These are phyloP conservation scores for Myrmecobius fasciatus DNA, from an alignment of 2,113 vertebrate species.

Conservation along the genomic window DNA sequence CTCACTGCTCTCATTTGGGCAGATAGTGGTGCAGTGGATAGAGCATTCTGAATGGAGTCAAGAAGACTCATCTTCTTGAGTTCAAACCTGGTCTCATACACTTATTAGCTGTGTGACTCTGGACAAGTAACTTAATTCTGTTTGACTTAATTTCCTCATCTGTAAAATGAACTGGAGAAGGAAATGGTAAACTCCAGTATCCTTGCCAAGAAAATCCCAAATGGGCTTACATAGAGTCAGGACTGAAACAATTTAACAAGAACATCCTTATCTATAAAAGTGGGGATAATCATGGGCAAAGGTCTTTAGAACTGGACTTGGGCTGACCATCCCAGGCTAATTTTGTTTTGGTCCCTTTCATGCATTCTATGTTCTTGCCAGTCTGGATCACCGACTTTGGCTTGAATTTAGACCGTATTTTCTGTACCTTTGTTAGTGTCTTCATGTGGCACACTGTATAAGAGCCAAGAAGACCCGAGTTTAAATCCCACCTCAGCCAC, in stretches of 20 bases:
- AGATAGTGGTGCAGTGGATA: neutral
- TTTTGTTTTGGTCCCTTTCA: too few species aligned
- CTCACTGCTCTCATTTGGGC: neutral
- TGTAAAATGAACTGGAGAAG: neutral
- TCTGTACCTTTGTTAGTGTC: too few species aligned
- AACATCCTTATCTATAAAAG: neutral
- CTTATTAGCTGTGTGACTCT: neutral
- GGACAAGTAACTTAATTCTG: neutral
- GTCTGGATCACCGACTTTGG: too few species aligned
- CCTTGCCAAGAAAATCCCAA: neutral
- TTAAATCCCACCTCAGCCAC: too few species aligned
- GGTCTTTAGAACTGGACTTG: too few species aligned
- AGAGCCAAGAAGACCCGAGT: too few species aligned
- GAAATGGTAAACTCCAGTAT: neutral
- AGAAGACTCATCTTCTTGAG: neutral
- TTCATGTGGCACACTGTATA: too few species aligned
- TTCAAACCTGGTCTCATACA: neutral
- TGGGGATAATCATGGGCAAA: too few species aligned
- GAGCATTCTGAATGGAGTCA: neutral
- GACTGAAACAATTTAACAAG: neutral
- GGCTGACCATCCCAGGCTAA: too few species aligned
- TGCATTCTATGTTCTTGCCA: too few species aligned
- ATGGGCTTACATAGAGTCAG: neutral
- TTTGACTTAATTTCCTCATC: neutral
- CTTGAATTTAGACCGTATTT: too few species aligned